phyloP scores from a whole-genome alignment of 2,797 vertebrate genomes.

The Knipowitschia caucasica region DNA sequence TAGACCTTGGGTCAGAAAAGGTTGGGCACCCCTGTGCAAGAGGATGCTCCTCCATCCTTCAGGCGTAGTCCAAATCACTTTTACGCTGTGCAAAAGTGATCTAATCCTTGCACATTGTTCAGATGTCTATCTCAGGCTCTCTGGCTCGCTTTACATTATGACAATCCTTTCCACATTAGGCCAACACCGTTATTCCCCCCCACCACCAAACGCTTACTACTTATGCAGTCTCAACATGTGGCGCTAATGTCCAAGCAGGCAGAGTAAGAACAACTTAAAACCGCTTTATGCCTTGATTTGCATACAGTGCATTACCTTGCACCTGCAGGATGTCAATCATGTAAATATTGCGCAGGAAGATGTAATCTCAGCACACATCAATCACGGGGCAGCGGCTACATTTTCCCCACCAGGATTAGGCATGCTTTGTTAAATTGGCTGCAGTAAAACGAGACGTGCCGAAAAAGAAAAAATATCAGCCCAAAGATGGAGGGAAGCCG shows the following conservation, averaged over 20 bases:
- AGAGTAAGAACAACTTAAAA: constrained; percentile 24
- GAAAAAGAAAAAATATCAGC: constrained; percentile 56
- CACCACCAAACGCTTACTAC: constrained; percentile 44
- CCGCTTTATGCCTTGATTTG: constrained; percentile 31
- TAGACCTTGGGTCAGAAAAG: no score
- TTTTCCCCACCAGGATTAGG: constrained; percentile 72
- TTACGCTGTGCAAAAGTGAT: no score
- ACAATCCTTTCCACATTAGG: neutral
- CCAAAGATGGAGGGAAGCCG: constrained; percentile 35
- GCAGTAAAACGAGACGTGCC: constrained; percentile 60
- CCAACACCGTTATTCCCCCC: constrained; percentile 49
- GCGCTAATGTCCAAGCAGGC: constrained; percentile 49
- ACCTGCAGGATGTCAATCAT: constrained; percentile 68
- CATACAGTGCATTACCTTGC: constrained; percentile 33
- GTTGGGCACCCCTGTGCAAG: no score
- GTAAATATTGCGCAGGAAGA: constrained; percentile 51
- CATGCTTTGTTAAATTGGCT: constrained; percentile 71
- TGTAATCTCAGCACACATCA: constrained; percentile 69
- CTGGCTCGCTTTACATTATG: no score
- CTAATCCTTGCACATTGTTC: no score
- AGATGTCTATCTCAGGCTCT: no score
- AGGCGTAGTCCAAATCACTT: no score
- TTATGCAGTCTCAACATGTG: constrained; percentile 42
- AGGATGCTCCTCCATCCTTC: no score
- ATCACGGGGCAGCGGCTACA: constrained; percentile 54